Base-by-base conservation (phyloP, 1,140 invertebrate species). In the Coptotermes formosanus region DNA sequence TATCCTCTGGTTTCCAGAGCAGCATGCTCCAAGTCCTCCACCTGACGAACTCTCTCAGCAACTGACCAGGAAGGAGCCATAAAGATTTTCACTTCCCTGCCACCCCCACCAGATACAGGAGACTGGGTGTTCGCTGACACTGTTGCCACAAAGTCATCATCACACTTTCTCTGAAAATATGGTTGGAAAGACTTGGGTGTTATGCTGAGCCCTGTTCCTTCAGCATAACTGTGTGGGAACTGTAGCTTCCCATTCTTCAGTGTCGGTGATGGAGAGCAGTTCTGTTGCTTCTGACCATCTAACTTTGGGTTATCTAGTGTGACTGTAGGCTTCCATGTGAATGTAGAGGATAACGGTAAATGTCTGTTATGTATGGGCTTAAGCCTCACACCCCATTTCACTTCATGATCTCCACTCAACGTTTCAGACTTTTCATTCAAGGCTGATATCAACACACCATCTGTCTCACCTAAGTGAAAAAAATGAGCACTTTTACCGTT, bases 401-500 rank as follows among this genome's bases (percentile, higher is more conserved):
- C 25, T 16, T 84, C 83, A 21, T 25, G 48, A 45, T 52, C 45
- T n/a, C 19, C 83, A 25, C 4, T 52, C 11, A 48, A n/a, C 30
- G 30, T 52, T 21, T 52, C 64, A 75, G 64, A 75, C 64, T 75
- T 75, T 8, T 75, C 64, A 30, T n/a, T 75, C n/a, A 30, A 8
- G 14, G 9, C n/a, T n/a, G 64, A 30, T 25, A 75, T 11, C 64
- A 75, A n/a, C 16, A 52, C 87, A 89, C 92, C 91, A 87, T 92
- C 92, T 88, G 93, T 93, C 88, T 94, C 93, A 75, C 94, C 94
- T 87, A 95, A 90, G 89, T 94, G 92, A 90, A 94, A 95, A 85
- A 94, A 94, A 89, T 93, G 94, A 88, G 94, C 94, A 89, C 95
- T 95, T 19, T 94, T 94, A 90, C 94, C 95, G 88, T 95, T 95